Percentiles rank a stretch among this genome's conserved stretches.
Evolutionary conservation across 2,113 vertebrate genomes (phyloP).

Genomic region (Heteronetta atricapilla): DNA sequence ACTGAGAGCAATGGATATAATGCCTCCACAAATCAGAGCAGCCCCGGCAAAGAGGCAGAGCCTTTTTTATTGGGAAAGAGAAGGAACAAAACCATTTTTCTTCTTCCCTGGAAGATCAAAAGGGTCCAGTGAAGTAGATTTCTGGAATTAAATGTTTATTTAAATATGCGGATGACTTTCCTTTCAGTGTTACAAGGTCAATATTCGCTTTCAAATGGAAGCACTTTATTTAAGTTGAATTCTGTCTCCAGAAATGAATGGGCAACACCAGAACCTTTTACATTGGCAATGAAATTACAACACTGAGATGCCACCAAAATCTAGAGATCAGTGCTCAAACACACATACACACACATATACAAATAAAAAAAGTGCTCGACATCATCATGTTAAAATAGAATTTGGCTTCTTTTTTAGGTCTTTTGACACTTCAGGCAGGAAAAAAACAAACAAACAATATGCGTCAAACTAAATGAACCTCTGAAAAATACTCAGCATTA

Average conservation of each 20-base stretch:
- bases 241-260: slow-evolving; percentile 74
- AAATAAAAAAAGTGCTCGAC: slow-evolving; percentile 68
- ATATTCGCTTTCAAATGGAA: slow-evolving; percentile 71
- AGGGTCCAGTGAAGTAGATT: not conserved
- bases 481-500: slow-evolving; percentile 61
- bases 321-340: slow-evolving; percentile 62
- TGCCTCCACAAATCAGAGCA: not conserved
- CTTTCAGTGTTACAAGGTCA: slow-evolving; percentile 57
- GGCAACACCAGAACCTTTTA: slow-evolving; percentile 61
- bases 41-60: not conserved
- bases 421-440: slow-evolving; percentile 61
- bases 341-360: slow-evolving; percentile 60
- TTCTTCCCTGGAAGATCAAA: not conserved
- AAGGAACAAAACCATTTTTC: not conserved
- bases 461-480: slow-evolving; percentile 47
- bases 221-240: slow-evolving; percentile 76
- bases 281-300: slow-evolving; percentile 49
- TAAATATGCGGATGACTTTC: slow-evolving; percentile 51
- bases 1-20: accelerated
- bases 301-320: slow-evolving; percentile 51
- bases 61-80: not conserved
- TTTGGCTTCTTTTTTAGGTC: slow-evolving; percentile 53
- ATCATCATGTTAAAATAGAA: slow-evolving; percentile 69
- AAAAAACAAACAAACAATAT: slow-evolving; percentile 1
- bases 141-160: slow-evolving; percentile 71